phyloP scores from a whole-genome alignment of 2,888 invertebrate genomes.

The Dicyrtoma fusca region DNA sequence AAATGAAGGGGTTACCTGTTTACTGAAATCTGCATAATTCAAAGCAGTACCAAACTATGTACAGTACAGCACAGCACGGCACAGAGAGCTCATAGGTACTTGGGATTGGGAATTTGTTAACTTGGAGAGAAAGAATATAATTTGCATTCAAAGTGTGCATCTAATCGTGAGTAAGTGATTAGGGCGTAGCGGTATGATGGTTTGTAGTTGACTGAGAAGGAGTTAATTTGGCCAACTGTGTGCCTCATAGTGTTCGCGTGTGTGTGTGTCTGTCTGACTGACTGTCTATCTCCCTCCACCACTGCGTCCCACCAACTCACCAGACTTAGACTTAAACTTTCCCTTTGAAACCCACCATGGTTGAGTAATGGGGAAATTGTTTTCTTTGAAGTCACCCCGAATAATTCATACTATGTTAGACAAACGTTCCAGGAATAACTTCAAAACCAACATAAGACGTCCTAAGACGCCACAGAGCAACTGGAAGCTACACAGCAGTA shows the following conservation, averaged over 20 bases:
- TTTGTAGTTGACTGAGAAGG: background rate
- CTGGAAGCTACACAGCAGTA: too few species aligned
- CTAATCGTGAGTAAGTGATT: constrained; percentile 15
- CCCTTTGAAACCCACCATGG: constrained; percentile 29
- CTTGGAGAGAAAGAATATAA: background rate
- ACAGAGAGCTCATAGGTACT: too few species aligned
- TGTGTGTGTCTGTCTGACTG: too few species aligned
- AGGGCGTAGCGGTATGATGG: background rate
- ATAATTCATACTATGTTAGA: constrained; percentile 27
- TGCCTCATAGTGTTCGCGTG: too few species aligned
- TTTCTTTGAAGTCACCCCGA: constrained; percentile 34
- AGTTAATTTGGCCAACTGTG: constrained; percentile 15
- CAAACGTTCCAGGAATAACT: constrained; percentile 21
- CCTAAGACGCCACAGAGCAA: too few species aligned
- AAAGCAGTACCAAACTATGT: too few species aligned
- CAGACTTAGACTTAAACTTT: background rate
- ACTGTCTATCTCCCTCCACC: too few species aligned
- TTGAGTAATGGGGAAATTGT: constrained; percentile 33
- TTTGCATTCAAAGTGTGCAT: constrained; percentile 17
- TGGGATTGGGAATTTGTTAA: background rate
- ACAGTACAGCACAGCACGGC: too few species aligned
- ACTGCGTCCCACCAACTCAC: too few species aligned
- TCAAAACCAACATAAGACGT: too few species aligned
- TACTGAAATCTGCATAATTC: too few species aligned
- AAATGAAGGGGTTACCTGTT: too few species aligned